phyloP scores from a whole-genome alignment of 2,797 vertebrate genomes.

The Lateolabrax maculatus region DNA sequence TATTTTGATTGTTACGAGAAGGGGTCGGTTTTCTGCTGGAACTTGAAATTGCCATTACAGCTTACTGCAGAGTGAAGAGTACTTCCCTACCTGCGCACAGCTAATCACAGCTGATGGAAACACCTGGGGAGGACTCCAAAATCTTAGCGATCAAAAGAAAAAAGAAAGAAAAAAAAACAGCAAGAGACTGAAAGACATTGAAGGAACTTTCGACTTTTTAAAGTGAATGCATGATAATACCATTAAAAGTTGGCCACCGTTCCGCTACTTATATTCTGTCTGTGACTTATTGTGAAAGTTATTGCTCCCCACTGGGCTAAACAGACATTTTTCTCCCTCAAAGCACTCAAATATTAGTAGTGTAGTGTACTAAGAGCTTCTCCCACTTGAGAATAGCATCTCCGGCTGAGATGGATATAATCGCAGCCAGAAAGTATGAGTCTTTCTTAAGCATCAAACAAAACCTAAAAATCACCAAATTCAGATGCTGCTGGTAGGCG shows the following conservation, averaged over 20 bases:
- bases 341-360: constrained; percentile 60
- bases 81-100: constrained; percentile 31
- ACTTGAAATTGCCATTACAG: constrained; percentile 36
- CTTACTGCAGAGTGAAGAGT: constrained; percentile 15
- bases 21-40: constrained; percentile 20
- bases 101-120: constrained; percentile 59
- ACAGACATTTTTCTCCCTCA: constrained; percentile 52
- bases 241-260: constrained; percentile 56
- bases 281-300: constrained; percentile 58
- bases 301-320: constrained; percentile 49
- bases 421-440: constrained; percentile 58
- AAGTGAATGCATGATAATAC: constrained; percentile 55
- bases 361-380: constrained; percentile 45
- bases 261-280: constrained; percentile 40
- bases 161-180: background rate
- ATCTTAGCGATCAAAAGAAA: constrained; percentile 54
- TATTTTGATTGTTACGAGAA: constrained; percentile 42
- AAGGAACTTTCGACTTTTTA: constrained; percentile 58
- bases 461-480: constrained; percentile 56
- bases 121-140: constrained; percentile 41
- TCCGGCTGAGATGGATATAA: constrained; percentile 56
- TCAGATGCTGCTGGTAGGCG: constrained; percentile 67
- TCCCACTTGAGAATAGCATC: constrained; percentile 57
- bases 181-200: constrained; percentile 40
- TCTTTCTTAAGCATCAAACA: constrained; percentile 62